These are phyloP conservation scores for Drosophila subsilvestris DNA, from an alignment of 2,888 invertebrate species.

Conservation along the genomic window DNA sequence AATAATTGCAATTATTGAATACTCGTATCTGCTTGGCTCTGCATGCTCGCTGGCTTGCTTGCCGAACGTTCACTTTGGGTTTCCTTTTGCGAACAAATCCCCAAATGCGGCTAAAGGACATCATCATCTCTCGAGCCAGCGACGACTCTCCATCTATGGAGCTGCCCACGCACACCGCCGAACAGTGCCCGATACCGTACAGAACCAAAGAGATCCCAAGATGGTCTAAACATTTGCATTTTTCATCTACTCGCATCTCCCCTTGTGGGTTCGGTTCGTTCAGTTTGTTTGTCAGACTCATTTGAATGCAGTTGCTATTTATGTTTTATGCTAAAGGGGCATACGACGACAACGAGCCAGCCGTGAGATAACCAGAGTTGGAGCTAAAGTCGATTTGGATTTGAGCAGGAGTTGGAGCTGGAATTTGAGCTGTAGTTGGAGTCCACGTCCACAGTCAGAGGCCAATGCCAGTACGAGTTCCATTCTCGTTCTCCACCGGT, in stretches of 20 bases:
- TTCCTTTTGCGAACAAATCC: conserved; percentile 52
- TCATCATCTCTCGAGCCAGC: conserved; percentile 33
- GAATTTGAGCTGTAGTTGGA: background rate
- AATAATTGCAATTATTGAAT: conserved; percentile 76
- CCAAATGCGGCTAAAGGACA: conserved; percentile 44
- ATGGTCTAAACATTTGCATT: conserved; percentile 47
- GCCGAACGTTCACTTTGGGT: conserved; percentile 8
- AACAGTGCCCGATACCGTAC: conserved; percentile 6
- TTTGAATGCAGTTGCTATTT: conserved; percentile 80
- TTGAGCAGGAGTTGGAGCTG: background rate
- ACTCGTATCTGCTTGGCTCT: conserved; percentile 53
- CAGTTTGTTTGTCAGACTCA: conserved; percentile 77
- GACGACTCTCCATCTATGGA: conserved; percentile 33
- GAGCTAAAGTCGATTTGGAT: conserved; percentile 1
- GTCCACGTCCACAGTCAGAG: conserved; percentile 12
- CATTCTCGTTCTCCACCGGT: conserved; percentile 19
- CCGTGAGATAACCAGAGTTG: conserved; percentile 64
- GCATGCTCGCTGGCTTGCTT: conserved; percentile 11
- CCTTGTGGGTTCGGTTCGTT: conserved; percentile 42
- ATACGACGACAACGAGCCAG: conserved; percentile 34
- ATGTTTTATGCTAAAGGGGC: conserved; percentile 76
- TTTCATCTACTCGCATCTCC: conserved; percentile 30
- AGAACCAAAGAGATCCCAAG: conserved; percentile 32
- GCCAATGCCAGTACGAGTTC: conserved; percentile 9
- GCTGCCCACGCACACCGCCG: conserved; percentile 29